Conservation (phyloP, 2,888 invertebrate genomes). For the Melikaiella ostensackeni region DNA sequence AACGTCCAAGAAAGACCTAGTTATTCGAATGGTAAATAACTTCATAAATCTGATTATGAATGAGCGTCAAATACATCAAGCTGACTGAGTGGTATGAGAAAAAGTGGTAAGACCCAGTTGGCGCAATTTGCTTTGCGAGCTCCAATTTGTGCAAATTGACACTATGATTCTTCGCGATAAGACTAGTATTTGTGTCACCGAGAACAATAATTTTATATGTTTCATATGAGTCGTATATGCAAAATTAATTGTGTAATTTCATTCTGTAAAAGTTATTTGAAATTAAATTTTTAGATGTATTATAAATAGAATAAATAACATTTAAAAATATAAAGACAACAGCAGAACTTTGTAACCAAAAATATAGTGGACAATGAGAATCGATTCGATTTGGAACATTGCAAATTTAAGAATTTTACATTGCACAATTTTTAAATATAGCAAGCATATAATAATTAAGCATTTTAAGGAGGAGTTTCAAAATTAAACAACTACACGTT, state of each 20-base stretch:
- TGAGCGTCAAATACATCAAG: conserved; percentile 1
- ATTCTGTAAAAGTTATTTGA: background rate
- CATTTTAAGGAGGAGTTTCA: too few relatives aligned
- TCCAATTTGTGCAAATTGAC: conserved; percentile 47
- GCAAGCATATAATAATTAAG: too few relatives aligned
- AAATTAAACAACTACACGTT: too few relatives aligned
- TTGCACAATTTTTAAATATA: too few relatives aligned
- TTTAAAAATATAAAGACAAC: too few relatives aligned
- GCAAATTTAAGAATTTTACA: too few relatives aligned
- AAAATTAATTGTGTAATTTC: background rate
- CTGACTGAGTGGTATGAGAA: conserved; percentile 12
- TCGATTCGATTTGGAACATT: too few relatives aligned
- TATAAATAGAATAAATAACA: background rate
- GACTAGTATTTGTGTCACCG: conserved; percentile 6
- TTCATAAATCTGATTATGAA: conserved; percentile 11
- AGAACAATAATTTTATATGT: background rate
- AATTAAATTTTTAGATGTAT: background rate
- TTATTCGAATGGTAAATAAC: conserved; percentile 13
- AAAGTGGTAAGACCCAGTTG: conserved; percentile 14
- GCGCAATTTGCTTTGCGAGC: conserved; percentile 24
- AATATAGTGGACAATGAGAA: too few relatives aligned
- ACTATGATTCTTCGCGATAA: conserved; percentile 48
- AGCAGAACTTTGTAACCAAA: too few relatives aligned
- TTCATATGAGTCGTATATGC: background rate
- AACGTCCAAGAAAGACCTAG: background rate